Percentiles rank a stretch among this genome's conserved stretches.
Evolutionary conservation across 2,113 vertebrate genomes (phyloP).

Genomic region (Varanus komodoensis): DNA sequence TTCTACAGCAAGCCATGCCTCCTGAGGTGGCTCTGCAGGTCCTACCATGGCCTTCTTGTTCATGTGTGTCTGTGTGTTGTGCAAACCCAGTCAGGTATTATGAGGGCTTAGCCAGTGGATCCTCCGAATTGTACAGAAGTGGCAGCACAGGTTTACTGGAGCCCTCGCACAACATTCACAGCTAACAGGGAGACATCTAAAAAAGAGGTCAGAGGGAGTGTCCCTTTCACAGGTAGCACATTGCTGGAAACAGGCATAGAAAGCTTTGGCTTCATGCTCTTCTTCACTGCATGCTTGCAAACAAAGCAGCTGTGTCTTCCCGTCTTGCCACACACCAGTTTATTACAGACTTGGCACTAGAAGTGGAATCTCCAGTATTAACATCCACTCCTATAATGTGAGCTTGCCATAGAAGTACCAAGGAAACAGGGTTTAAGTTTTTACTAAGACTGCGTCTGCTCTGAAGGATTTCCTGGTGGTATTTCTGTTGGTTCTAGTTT

Average conservation of each 20-base stretch:
- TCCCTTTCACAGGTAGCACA: not conserved
- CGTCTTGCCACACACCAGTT: not conserved
- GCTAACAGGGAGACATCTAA: too few relatives aligned
- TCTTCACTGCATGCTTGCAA: not conserved
- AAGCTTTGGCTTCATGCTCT: not conserved
- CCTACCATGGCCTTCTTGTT: too few relatives aligned
- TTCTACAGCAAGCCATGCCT: too few relatives aligned
- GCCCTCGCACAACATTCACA: not conserved
- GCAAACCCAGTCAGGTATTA: too few relatives aligned
- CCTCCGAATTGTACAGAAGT: too few relatives aligned
- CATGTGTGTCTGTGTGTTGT: too few relatives aligned
- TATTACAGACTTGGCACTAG: not conserved
- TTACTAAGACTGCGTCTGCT: not conserved
- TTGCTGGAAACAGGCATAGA: not conserved
- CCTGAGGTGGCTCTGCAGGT: too few relatives aligned
- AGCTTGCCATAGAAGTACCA: not conserved
- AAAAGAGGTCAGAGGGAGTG: not conserved
- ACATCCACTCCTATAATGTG: not conserved
- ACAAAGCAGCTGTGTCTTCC: not conserved
- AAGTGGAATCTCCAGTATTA: slow-evolving; percentile 6
- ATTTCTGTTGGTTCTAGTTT: not conserved
- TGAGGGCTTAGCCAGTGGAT: too few relatives aligned
- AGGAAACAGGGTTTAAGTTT: not conserved
- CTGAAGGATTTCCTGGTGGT: not conserved
- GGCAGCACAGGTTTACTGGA: not conserved